Base-by-base conservation (phyloP, 2,113 vertebrate genomes). In the Cygnus buccinator region DNA sequence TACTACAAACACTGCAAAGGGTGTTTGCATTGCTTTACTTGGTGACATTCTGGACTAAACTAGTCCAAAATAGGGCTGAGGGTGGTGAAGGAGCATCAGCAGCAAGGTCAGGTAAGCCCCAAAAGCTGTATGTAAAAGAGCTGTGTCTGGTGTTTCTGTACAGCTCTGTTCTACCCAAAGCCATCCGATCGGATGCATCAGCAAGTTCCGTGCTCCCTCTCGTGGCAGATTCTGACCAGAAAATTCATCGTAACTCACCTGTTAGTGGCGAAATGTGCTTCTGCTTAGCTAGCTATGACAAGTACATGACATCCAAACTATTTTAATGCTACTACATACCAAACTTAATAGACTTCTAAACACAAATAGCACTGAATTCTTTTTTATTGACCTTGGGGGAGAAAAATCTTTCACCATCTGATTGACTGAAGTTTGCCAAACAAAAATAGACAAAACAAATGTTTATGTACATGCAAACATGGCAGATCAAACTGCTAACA, bases 331-430 rank as follows among this genome's bases (percentile, higher is more conserved):
- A 43, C 68, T 63, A 39, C 0, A 0, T 63, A 77, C n/a, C 41
- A 68, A 74, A 73, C 63, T 86, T 48, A 91, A 97, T 70, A 91
- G 92, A 97, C 87, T 92, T 96, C 91, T 89, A 89, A 97, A 97
- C 97, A 97, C 96, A 94, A 87, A 89, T 93, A 97, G 97, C 95
- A 97, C 95, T 98, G 97, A 97, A 98, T 95, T 98, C 94, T 90
- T 97, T 98, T 99, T 99, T 99, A 99, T 99, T 99, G 98, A 99
- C 98, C 99, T 98, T 95, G 98, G 98, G 97, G 98, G 95, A 97
- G 97, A 98, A 98, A 98, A 97, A 98, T 98, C 97, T 98, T 98
- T 99, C 98, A 99, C 98, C 98, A 99, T 99, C 98, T 97, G 98
- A 99, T 98, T 98, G 98, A 99, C 97, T 97, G 97, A 99, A 98